Conservation (phyloP, 2,888 invertebrate genomes). For the Ditula angustiorana region DNA sequence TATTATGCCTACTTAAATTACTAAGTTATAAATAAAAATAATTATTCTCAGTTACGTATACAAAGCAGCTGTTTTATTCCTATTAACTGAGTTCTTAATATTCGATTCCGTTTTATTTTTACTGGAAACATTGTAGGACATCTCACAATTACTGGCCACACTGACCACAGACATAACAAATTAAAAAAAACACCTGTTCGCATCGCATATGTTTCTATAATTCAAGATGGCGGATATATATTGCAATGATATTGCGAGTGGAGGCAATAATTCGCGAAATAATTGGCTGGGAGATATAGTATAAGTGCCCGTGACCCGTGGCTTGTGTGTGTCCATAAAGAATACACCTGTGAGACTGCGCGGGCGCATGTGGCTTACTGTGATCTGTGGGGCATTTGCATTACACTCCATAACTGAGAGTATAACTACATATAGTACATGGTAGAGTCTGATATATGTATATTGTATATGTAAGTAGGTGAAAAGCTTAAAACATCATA, state of each 20-base stretch:
- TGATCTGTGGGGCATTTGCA: slow-evolving; percentile 6
- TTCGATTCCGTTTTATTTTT: not conserved
- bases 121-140: not conserved
- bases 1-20: not conserved
- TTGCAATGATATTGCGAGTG: slow-evolving; percentile 38
- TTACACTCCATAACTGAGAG: not conserved
- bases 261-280: slow-evolving; percentile 58
- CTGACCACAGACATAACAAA: slow-evolving; percentile 1
- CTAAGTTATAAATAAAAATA: not conserved
- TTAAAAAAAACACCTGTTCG: slow-evolving; percentile 1
- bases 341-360: slow-evolving; percentile 27
- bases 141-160: too few relatives aligned
- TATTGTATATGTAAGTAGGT: too few relatives aligned
- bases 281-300: slow-evolving; percentile 62
- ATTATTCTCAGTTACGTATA: not conserved
- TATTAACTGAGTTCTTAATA: not conserved
- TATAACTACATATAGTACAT: not conserved
- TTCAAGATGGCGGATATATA: slow-evolving; percentile 39
- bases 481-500: too few relatives aligned
- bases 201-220: slow-evolving; percentile 5
- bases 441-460: too few relatives aligned
- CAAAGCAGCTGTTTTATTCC: not conserved
- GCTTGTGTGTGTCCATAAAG: slow-evolving; percentile 38
- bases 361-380: slow-evolving; percentile 16
- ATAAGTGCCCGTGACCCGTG: slow-evolving; percentile 49